phyloP scores from a whole-genome alignment of 2,113 vertebrate species.

The Cyprinus carpio region DNA sequence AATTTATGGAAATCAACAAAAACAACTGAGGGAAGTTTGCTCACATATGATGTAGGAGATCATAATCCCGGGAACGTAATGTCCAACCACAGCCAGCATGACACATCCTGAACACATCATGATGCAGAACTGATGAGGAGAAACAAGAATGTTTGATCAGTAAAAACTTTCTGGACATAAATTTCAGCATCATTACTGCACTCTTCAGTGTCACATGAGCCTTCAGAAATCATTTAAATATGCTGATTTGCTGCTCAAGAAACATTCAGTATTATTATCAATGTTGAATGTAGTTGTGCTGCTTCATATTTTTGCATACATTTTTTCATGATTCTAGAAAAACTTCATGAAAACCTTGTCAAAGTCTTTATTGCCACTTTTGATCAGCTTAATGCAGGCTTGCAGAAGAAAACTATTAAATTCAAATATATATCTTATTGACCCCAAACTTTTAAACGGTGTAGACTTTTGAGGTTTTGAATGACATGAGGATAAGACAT shows the following conservation, averaged over 20 bases:
- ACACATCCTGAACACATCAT: constrained; percentile 89
- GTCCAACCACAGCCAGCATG: constrained; percentile 85
- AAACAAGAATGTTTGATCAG: neutral
- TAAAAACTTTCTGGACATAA: neutral
- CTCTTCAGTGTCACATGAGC: neutral
- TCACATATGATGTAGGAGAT: constrained; percentile 98
- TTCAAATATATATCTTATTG: neutral
- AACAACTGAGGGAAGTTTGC: constrained; percentile 59
- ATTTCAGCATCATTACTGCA: neutral
- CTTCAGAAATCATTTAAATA: neutral
- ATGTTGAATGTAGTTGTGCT: too few species aligned
- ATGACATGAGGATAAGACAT: neutral
- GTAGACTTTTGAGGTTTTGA: neutral
- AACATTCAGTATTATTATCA: too few species aligned
- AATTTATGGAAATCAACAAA: neutral
- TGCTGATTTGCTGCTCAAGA: neutral
- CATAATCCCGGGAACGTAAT: constrained; percentile 98
- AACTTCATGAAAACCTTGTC: too few species aligned
- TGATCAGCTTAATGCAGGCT: neutral
- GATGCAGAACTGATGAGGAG: constrained; percentile 86
- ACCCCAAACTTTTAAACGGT: neutral
- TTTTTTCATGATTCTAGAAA: neutral
- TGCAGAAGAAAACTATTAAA: neutral
- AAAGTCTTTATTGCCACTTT: neutral
- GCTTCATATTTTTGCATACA: neutral